phyloP scores from a whole-genome alignment of 2,797 vertebrate genomes.

The Hydrophis major region DNA sequence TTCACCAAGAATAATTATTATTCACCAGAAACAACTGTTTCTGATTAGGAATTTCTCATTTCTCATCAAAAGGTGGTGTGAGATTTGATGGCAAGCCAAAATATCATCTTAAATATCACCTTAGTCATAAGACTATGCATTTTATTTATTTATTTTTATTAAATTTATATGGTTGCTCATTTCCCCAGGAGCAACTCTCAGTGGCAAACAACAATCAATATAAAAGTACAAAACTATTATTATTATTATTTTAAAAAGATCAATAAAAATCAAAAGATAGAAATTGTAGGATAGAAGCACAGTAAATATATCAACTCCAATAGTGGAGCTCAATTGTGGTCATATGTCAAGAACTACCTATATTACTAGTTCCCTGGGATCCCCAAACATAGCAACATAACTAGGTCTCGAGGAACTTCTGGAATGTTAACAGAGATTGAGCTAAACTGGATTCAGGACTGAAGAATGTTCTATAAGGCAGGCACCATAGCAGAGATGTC shows the following conservation, averaged over 20 bases:
- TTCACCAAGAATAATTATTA: background rate
- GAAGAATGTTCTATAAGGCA: background rate
- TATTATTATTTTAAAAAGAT: background rate
- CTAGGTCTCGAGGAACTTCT: background rate
- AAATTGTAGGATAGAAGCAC: background rate
- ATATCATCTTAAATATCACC: background rate
- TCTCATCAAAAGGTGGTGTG: background rate
- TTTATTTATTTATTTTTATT: background rate
- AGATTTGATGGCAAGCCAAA: background rate
- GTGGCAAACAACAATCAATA: background rate
- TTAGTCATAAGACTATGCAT: background rate
- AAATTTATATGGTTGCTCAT: background rate
- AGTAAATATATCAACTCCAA: too few species aligned
- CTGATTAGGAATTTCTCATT: background rate
- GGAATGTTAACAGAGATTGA: background rate
- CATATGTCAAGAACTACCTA: too few species aligned
- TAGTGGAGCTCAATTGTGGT: background rate
- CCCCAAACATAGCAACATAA: background rate
- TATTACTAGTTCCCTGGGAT: background rate
- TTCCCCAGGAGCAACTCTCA: background rate
- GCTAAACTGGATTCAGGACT: background rate
- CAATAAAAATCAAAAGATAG: background rate
- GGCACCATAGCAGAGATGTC: background rate
- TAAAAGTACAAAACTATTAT: background rate
- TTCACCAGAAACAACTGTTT: background rate